Evolutionary conservation across 1,140 invertebrate species (phyloP).

Genomic region (Euglossa dilemma): DNA sequence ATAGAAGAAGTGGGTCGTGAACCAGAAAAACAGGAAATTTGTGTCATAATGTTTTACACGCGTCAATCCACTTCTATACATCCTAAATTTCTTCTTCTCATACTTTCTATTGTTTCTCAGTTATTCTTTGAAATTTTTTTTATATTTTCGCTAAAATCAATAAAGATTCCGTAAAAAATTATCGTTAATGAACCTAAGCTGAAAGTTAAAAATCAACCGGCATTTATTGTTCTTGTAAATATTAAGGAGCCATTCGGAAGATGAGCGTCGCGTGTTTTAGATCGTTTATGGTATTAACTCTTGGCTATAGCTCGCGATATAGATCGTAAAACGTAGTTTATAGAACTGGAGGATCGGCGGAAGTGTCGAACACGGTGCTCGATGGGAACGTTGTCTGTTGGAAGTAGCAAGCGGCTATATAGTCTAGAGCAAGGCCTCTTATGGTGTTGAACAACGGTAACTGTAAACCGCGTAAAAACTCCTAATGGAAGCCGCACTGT

Average conservation of each 20-base stretch:
- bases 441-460: not conserved
- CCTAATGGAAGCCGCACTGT: not conserved
- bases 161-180: too few relatives aligned
- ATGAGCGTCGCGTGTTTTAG: not conserved
- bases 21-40: too few relatives aligned
- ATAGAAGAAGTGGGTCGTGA: too few relatives aligned
- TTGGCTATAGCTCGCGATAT: not conserved
- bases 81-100: too few relatives aligned
- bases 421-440: not conserved
- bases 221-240: not conserved
- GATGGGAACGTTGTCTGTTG: not conserved
- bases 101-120: too few relatives aligned
- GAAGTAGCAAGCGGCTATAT: not conserved
- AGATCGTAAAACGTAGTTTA: not conserved
- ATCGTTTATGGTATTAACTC: not conserved
- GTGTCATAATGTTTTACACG: too few relatives aligned
- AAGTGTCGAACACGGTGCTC: not conserved
- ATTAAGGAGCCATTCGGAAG: not conserved
- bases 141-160: too few relatives aligned
- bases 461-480: not conserved
- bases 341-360: not conserved
- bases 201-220: not conserved
- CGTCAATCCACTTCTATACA: too few relatives aligned
- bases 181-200: too few relatives aligned
- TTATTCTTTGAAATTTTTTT: too few relatives aligned